Evolutionary conservation across 2,888 invertebrate species (phyloP), one percentile per base, ranked within the genome.

Genomic region (Blastobasis adustella): DNA sequence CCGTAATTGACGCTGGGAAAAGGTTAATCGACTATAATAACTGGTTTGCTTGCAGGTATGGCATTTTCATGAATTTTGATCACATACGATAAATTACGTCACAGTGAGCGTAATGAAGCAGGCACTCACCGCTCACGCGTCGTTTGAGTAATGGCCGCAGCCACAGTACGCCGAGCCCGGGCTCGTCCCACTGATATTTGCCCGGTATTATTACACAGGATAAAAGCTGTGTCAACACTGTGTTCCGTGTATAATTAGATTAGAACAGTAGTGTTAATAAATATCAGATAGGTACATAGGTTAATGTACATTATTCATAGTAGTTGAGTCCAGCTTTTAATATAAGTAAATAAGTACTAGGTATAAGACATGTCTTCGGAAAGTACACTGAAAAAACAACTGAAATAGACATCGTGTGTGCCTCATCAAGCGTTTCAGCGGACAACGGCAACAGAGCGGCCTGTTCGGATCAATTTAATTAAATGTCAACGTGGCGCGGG

Each of bases 401-500:
- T 23, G 23, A 23, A 23, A 23, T 23, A 23, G 3, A 23, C 23
- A 23, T 23, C 23, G 23, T 2, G 23, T 23, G 23, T 23, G 23
- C 3, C 23, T 23, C 23, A 23, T 23, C 23, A 23, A 23, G 23
- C 23, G 23, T 23, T 23, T 23, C 23, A 23, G 23, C 23, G 23
- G 23, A 23, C 23, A 23, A 23, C 23, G 23, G 23, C 23, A 23
- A 23, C 23, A 23, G 23, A 66, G 72, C 63, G 56, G 65, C 66
- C 66, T 66, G 69, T 69, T 60, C 63, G 67, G 73, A 67, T 79
- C 76, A 76, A 74, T 80, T 82, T 77, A 79, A 82, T 85, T 79
- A 79, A 85, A 84, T 79, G 82, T 77, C 82, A 79, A 67, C 72
- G 67, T 69, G 72, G 71, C 72, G 67, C 69, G 72, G 71, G 60